These are phyloP conservation scores for Porites australiensis DNA, from an alignment of 64 coral and sea anemone species.

Conservation along the genomic window DNA sequence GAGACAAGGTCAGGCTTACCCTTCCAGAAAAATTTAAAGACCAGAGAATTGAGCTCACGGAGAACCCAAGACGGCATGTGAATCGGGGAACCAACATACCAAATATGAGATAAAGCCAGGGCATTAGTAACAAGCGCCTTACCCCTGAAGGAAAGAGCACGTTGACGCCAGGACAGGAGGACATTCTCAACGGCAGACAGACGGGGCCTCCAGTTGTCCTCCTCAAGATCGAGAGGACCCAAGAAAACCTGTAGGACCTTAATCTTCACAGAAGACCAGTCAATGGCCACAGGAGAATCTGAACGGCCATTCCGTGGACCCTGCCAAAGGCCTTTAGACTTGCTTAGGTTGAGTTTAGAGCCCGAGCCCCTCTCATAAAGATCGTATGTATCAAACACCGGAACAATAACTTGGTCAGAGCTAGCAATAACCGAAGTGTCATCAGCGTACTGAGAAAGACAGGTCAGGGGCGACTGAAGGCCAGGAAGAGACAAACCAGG, in stretches of 20 bases:
- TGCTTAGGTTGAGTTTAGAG: neutral
- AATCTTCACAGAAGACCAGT: neutral
- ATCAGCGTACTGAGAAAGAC: slow-evolving; percentile 37
- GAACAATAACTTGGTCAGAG: neutral
- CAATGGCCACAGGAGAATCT: neutral
- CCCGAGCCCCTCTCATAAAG: slow-evolving; percentile 38
- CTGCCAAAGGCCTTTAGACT: slow-evolving; percentile 32
- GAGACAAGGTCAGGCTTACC: too few relatives aligned
- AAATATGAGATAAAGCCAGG: neutral
- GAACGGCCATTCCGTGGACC: neutral
- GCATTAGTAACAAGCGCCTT: neutral
- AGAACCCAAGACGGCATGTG: neutral
- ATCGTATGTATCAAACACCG: neutral
- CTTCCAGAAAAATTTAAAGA: neutral
- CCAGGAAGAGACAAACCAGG: neutral
- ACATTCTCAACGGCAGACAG: neutral
- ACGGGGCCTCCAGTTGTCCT: slow-evolving; percentile 9
- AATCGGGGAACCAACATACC: neutral
- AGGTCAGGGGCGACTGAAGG: too few relatives aligned
- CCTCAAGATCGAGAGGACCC: neutral
- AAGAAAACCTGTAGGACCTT: neutral
- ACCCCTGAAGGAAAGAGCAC: neutral
- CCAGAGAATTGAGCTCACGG: neutral
- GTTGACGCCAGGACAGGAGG: neutral
- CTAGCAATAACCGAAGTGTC: neutral